Percentiles rank a stretch among this genome's conserved stretches.
Conservation (phyloP, 2,797 vertebrate species). For the Takifugu ocellatus region DNA sequence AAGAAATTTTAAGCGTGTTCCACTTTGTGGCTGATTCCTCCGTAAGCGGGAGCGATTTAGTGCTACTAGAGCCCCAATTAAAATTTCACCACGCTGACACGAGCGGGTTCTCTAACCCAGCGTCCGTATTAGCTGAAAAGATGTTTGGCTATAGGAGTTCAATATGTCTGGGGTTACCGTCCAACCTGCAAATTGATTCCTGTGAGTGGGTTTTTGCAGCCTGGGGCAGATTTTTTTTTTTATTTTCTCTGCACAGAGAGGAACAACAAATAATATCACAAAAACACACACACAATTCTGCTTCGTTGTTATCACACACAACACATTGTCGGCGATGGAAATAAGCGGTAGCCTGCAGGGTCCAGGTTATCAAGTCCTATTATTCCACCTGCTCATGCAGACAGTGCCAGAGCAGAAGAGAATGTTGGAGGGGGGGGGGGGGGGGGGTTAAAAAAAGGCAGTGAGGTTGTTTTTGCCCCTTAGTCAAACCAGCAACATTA, state of each 20-base stretch:
- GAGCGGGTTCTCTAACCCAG: conserved; percentile 40
- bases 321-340: conserved; percentile 27
- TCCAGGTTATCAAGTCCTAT: conserved; percentile 35
- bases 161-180: conserved; percentile 55
- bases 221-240: conserved; percentile 42
- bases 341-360: conserved; percentile 22
- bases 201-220: conserved; percentile 42
- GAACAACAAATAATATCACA: conserved; percentile 45
- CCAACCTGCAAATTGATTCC: conserved; percentile 60
- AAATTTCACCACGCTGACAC: conserved; percentile 38
- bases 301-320: conserved; percentile 42
- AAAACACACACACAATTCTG: conserved; percentile 4
- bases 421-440: neutral
- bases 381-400: conserved; percentile 33
- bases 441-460: neutral
- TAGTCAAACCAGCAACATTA: conserved; percentile 16
- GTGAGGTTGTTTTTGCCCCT: neutral
- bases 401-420: conserved; percentile 4
- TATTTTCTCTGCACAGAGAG: conserved; percentile 40
- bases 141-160: conserved; percentile 50
- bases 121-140: conserved; percentile 47
- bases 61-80: conserved; percentile 18
- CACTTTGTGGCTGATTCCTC: conserved; percentile 5
- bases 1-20: conserved; percentile 17
- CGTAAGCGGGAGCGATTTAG: conserved; percentile 18